phyloP scores from a whole-genome alignment of 2,113 vertebrate species.

The Verasper variegatus region DNA sequence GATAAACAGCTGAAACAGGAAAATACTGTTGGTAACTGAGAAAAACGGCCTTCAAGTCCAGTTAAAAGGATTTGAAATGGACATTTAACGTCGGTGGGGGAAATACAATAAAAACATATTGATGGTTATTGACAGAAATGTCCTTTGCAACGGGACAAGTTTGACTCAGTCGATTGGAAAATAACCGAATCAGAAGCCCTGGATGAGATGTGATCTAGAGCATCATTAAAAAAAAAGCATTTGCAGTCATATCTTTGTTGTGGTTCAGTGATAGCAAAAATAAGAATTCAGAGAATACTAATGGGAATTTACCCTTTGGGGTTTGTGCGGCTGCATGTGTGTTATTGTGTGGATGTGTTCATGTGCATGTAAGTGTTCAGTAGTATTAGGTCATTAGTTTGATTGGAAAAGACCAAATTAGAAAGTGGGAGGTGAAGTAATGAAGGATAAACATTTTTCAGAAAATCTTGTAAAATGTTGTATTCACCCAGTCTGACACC shows the following conservation, averaged over 20 bases:
- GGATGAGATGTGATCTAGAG: constrained; percentile 21
- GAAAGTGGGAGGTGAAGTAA: neutral
- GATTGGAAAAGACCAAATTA: neutral
- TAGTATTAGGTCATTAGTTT: neutral
- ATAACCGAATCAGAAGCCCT: constrained; percentile 22
- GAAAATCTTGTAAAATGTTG: too few relatives aligned
- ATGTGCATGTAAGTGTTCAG: neutral
- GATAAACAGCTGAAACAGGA: neutral
- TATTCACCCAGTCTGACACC: constrained; percentile 26
- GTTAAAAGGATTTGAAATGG: neutral
- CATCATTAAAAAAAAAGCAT: constrained; percentile 32
- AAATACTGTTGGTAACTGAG: neutral
- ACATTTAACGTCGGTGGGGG: constrained; percentile 16
- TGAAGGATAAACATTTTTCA: neutral
- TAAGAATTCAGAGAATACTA: constrained; percentile 7
- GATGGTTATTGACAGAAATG: neutral
- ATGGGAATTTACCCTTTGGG: neutral
- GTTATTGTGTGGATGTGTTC: neutral
- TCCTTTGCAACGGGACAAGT: neutral
- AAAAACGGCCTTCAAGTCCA: neutral
- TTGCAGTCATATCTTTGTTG: constrained; percentile 23
- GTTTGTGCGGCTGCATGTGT: neutral
- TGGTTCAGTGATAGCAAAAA: constrained; percentile 30
- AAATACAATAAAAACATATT: constrained; percentile 10
- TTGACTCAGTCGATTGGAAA: neutral